Conservation (phyloP, 2,113 vertebrate genomes). For the Coreoperca whiteheadi region DNA sequence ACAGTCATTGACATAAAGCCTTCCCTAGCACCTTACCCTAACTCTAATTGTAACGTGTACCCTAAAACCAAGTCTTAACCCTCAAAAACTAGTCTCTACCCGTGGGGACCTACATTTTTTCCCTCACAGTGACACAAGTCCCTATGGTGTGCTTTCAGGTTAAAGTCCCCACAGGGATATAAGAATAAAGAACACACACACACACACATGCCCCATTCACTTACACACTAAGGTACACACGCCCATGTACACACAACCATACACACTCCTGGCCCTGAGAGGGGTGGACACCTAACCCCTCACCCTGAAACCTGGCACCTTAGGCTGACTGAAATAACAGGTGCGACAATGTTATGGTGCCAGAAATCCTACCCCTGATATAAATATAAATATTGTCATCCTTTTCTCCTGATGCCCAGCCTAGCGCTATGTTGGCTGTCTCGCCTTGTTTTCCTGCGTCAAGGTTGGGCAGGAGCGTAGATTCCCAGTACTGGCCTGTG, state of each 20-base stretch:
- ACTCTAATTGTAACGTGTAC: too few species aligned
- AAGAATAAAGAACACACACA: too few species aligned
- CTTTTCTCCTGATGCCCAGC: conserved; percentile 59
- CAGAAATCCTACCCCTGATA: conserved; percentile 85
- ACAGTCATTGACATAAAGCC: too few species aligned
- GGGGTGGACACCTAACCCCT: conserved; percentile 56
- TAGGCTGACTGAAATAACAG: conserved; percentile 78
- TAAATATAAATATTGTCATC: conserved; percentile 82
- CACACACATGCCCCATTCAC: neutral
- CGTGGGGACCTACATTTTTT: too few species aligned
- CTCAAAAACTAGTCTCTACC: too few species aligned
- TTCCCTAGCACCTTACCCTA: too few species aligned
- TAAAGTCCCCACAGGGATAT: too few species aligned
- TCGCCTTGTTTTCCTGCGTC: conserved; percentile 57
- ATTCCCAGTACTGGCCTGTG: conserved; percentile 35
- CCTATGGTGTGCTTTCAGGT: too few species aligned
- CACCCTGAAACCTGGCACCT: conserved; percentile 78
- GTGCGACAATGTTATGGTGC: conserved; percentile 79
- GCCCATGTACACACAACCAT: neutral
- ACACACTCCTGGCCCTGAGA: conserved; percentile 9
- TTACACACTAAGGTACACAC: conserved; percentile 7
- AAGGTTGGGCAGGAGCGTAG: conserved; percentile 35
- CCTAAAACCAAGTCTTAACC: too few species aligned
- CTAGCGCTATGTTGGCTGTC: conserved; percentile 28
- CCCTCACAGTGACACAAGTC: too few species aligned